A percentile compares a stretch with the other conserved stretches of the same genome.
These are phyloP conservation scores for Haliaeetus albicilla DNA, from an alignment of 2,797 vertebrate genomes.

Conservation along the genomic window DNA sequence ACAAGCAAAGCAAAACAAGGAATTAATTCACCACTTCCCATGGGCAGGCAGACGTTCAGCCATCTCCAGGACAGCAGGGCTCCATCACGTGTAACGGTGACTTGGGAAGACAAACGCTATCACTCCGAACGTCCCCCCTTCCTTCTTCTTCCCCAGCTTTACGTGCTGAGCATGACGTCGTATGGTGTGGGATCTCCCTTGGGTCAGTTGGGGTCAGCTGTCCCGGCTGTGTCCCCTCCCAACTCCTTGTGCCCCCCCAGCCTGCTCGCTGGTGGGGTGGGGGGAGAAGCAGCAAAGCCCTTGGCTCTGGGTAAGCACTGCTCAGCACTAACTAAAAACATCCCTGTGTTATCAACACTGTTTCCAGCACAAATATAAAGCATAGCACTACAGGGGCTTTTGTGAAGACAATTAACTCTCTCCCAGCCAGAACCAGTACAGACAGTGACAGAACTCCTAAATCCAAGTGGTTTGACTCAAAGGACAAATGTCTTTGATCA, in stretches of 20 bases:
- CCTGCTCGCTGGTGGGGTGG: not conserved
- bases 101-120: not conserved
- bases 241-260: not conserved
- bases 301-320: not conserved
- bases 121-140: too few relatives aligned
- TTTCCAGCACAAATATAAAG: not conserved
- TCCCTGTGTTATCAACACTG: not conserved
- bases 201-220: not conserved
- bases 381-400: not conserved
- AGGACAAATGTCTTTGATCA: not conserved
- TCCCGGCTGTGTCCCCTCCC: not conserved
- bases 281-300: not conserved
- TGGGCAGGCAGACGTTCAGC: not conserved
- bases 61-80: not conserved
- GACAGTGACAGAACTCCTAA: not conserved
- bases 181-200: too few relatives aligned
- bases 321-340: not conserved
- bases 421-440: not conserved
- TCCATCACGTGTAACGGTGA: fast-evolving
- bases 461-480: not conserved
- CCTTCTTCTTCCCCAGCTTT: too few relatives aligned
- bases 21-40: not conserved
- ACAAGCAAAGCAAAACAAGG: not conserved
- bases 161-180: too few relatives aligned
- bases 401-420: not conserved